phyloP scores from a whole-genome alignment of 2,888 invertebrate genomes.

The Lumbricus terrestris region DNA sequence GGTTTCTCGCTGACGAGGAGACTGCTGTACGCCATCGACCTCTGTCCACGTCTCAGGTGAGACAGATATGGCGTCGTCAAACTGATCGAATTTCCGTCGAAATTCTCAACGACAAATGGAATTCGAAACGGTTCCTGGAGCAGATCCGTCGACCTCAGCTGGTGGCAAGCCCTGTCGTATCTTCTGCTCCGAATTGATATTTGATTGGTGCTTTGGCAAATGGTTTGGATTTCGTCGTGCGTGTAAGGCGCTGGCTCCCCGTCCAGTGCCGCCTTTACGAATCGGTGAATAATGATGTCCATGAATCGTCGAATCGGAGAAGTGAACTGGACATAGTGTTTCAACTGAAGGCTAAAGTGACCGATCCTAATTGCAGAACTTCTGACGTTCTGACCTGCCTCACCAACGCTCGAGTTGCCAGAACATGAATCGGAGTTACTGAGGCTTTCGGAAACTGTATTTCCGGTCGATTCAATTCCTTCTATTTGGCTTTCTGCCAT shows the following conservation, averaged over 20 bases:
- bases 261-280: constrained; percentile 42
- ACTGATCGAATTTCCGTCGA: constrained; percentile 39
- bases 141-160: constrained; percentile 30
- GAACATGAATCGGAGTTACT: background rate
- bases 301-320: constrained; percentile 49
- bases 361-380: background rate
- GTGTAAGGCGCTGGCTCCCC: constrained; percentile 41
- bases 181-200: background rate
- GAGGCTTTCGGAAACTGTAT: background rate
- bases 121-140: constrained; percentile 43
- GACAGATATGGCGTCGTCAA: constrained; percentile 40
- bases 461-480: background rate
- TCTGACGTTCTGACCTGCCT: background rate
- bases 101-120: constrained; percentile 45
- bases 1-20: constrained; percentile 42
- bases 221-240: constrained; percentile 38
- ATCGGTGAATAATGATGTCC: constrained; percentile 49
- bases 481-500: constrained; percentile 15
- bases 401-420: background rate
- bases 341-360: constrained; percentile 46
- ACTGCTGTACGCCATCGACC: constrained; percentile 34
- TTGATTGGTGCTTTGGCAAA: constrained; percentile 36
- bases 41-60: constrained; percentile 29
- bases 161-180: constrained; percentile 12
- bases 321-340: constrained; percentile 46